Percentiles rank a stretch among this genome's conserved stretches.
These are phyloP conservation scores for Hypolimnas misippus DNA, from an alignment of 2,888 invertebrate genomes.

Conservation along the genomic window DNA sequence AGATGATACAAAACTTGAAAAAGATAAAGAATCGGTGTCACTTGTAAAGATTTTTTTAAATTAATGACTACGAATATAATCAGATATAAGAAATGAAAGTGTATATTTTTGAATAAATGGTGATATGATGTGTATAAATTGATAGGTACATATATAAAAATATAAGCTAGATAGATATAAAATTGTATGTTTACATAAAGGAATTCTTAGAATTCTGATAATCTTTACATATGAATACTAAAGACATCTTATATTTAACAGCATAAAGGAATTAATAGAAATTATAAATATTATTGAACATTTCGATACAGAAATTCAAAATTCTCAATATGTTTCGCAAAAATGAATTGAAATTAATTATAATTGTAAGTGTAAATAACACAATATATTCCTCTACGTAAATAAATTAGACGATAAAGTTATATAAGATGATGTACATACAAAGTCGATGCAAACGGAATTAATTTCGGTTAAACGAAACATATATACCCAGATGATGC, in stretches of 20 bases:
- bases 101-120: constrained; percentile 16
- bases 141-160: not conserved
- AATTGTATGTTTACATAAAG: constrained; percentile 19
- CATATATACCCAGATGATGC: constrained; percentile 32
- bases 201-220: constrained; percentile 28
- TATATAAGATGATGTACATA: constrained; percentile 55
- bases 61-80: not conserved
- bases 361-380: constrained; percentile 22
- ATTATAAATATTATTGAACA: not conserved
- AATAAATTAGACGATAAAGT: constrained; percentile 25
- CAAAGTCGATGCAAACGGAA: constrained; percentile 71
- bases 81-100: constrained; percentile 11
- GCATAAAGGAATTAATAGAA: not conserved
- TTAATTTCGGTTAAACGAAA: constrained; percentile 54
- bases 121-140: constrained; percentile 20
- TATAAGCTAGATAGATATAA: constrained; percentile 13
- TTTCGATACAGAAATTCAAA: not conserved
- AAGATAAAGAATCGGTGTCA: not conserved
- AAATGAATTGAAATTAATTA: constrained; percentile 11
- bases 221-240: constrained; percentile 1
- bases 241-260: constrained; percentile 33
- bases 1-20: not conserved
- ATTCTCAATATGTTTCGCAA: not conserved
- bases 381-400: constrained; percentile 23
- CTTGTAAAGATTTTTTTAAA: not conserved